Percentiles rank a stretch among this genome's conserved stretches.
Conservation (phyloP, 2,113 vertebrate genomes). For the Tiliqua scincoides region DNA sequence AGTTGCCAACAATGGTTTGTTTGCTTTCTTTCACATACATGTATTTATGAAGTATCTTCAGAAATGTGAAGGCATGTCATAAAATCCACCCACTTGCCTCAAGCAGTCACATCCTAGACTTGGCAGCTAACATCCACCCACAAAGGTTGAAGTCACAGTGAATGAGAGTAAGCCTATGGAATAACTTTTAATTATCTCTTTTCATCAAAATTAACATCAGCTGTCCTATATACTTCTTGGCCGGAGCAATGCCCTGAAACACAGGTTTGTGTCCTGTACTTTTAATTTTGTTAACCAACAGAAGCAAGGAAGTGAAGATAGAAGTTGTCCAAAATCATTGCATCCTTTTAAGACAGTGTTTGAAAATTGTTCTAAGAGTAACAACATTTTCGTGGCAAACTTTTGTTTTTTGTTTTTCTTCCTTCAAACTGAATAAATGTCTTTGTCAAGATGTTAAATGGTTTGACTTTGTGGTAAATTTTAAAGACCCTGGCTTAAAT, state of each 20-base stretch:
- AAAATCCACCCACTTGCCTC: neutral
- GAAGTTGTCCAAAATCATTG: neutral
- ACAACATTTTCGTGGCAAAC: neutral
- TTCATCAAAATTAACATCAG: neutral
- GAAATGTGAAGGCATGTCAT: neutral
- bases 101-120: neutral
- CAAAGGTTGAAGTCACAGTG: neutral
- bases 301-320: neutral
- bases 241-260: neutral
- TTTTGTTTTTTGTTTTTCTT: neutral
- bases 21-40: neutral
- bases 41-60: neutral
- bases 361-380: neutral
- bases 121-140: neutral
- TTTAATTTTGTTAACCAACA: neutral
- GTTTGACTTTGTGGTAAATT: neutral
- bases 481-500: neutral
- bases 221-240: neutral
- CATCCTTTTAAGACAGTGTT: neutral
- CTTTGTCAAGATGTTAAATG: neutral
- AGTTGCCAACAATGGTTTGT: neutral
- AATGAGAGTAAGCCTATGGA: neutral
- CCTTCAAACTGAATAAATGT: neutral
- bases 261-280: neutral
- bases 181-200: rapidly evolving